Evolutionary conservation across 2,888 invertebrate genomes (phyloP).

Genomic region (Unio pictorum): DNA sequence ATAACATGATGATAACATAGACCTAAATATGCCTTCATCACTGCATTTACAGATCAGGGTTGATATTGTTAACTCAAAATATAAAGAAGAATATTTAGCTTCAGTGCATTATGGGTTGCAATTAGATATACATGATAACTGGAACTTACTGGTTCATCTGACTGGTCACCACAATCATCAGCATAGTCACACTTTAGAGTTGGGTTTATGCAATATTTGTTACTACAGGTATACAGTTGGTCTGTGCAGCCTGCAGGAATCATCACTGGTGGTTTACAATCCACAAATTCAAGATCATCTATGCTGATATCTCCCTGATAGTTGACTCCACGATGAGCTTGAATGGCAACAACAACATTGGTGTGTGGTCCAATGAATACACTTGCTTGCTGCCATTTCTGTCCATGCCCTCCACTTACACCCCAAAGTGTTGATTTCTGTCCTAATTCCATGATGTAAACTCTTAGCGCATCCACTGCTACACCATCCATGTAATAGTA

Average conservation of each 20-base stretch:
- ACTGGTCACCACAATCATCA: constrained; percentile 60
- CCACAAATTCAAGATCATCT: constrained; percentile 52
- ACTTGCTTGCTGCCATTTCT: constrained; percentile 39
- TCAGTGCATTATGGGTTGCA: background rate
- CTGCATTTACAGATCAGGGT: too few relatives aligned
- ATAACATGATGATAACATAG: too few relatives aligned
- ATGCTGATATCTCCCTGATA: constrained; percentile 54
- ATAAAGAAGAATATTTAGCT: too few relatives aligned
- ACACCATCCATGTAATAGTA: constrained; percentile 56
- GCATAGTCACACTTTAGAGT: constrained; percentile 56
- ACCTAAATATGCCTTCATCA: too few relatives aligned
- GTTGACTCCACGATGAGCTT: constrained; percentile 44
- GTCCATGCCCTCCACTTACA: constrained; percentile 38
- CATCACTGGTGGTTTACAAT: constrained; percentile 50
- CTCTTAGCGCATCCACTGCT: constrained; percentile 41
- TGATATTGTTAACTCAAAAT: too few relatives aligned
- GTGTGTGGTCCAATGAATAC: constrained; percentile 49
- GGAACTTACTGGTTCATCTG: constrained; percentile 57
- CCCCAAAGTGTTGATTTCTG: constrained; percentile 33
- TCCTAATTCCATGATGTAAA: constrained; percentile 24
- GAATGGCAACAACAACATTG: constrained; percentile 39
- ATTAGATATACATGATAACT: background rate
- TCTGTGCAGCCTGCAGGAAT: constrained; percentile 20
- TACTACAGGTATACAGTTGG: constrained; percentile 46
- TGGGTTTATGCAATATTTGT: constrained; percentile 51